Evolutionary conservation across 2,797 vertebrate species (phyloP).

Genomic region (Oreonectes daqikongensis): DNA sequence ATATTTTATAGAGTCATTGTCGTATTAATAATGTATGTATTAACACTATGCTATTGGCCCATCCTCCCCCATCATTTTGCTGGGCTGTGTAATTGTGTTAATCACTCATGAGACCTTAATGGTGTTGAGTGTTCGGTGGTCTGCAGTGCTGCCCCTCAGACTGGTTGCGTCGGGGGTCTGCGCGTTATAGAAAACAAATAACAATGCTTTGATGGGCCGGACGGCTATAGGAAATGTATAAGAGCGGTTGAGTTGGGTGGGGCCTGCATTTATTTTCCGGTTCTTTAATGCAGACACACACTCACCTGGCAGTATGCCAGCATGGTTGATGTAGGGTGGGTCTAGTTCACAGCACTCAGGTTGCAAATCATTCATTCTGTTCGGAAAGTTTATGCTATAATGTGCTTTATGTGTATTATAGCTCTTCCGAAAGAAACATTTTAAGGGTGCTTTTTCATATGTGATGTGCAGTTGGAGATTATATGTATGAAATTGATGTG

Average conservation of each 20-base stretch:
- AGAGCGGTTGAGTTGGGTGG: conserved; percentile 66
- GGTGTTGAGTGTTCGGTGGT: conserved; percentile 20
- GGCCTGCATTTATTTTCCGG: conserved; percentile 67
- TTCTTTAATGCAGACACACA: conserved; percentile 53
- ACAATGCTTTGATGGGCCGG: conserved; percentile 27
- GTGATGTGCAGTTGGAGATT: too few species aligned
- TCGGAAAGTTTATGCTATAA: conserved; percentile 18
- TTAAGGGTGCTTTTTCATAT: background rate
- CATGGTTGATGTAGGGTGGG: conserved; percentile 46
- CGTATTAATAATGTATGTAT: conserved; percentile 23
- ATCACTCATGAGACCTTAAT: conserved; percentile 17
- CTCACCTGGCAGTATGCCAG: conserved; percentile 73
- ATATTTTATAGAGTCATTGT: conserved; percentile 2
- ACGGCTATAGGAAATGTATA: conserved; percentile 40
- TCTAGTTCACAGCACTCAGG: conserved; percentile 28
- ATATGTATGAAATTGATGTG: too few species aligned
- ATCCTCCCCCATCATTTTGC: background rate
- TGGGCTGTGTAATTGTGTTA: conserved; percentile 33
- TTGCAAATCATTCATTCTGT: conserved; percentile 26
- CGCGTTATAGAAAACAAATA: conserved; percentile 50
- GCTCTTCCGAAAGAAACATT: background rate
- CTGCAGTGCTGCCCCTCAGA: conserved; percentile 31
- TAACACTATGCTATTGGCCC: background rate
- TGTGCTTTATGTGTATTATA: background rate
- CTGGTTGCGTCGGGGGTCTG: conserved; percentile 42